Conservation (phyloP, 2,113 vertebrate genomes). For the Crocuta crocuta region DNA sequence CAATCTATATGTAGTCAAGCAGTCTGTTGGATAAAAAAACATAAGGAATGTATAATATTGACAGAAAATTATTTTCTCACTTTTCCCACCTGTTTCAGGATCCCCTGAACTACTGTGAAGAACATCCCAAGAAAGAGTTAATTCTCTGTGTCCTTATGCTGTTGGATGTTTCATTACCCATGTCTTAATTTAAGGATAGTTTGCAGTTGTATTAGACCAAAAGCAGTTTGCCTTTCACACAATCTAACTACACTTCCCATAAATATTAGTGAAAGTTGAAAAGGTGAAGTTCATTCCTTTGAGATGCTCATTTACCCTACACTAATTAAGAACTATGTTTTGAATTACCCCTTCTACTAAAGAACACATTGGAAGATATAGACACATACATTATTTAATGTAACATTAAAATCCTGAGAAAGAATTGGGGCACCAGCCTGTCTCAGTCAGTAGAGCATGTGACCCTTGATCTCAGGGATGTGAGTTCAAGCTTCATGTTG, state of each 20-base stretch:
- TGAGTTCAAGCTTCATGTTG: background rate
- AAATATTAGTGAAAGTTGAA: background rate
- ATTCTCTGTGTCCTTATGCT: background rate
- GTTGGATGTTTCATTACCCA: background rate
- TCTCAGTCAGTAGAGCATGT: background rate
- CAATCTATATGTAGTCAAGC: background rate
- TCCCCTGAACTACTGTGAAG: background rate
- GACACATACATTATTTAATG: background rate
- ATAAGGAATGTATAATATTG: background rate
- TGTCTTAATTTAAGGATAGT: background rate
- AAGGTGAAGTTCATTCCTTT: background rate
- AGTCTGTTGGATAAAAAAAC: background rate
- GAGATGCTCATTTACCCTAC: background rate
- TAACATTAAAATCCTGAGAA: conserved; percentile 13
- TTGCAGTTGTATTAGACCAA: background rate
- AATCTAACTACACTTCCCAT: background rate
- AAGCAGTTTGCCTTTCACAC: background rate
- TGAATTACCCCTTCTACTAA: background rate
- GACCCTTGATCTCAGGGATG: background rate
- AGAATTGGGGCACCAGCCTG: background rate
- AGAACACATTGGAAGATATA: background rate
- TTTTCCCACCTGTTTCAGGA: background rate
- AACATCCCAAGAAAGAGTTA: background rate
- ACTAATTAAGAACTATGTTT: conserved; percentile 23
- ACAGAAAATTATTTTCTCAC: background rate